Evolutionary conservation across 2,888 invertebrate species (phyloP).

Genomic region (Clepsis dumicolana): DNA sequence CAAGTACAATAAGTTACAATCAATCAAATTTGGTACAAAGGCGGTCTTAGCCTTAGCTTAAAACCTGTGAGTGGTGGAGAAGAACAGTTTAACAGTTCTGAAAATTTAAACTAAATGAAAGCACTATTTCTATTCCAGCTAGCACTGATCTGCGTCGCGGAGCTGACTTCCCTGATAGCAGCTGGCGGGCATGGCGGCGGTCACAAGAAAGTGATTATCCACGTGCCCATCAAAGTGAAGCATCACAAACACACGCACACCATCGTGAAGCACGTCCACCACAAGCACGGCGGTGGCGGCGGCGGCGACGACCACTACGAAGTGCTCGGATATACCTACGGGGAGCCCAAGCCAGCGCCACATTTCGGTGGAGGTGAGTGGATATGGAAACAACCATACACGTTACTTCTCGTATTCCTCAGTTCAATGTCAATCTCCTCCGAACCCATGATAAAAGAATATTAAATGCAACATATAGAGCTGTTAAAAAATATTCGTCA

Average conservation of each 20-base stretch:
- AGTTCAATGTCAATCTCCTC: too few species aligned
- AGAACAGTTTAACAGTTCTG: neutral
- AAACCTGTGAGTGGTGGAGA: too few species aligned
- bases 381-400: too few species aligned
- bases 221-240: constrained; percentile 92
- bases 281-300: constrained; percentile 84
- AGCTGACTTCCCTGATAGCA: constrained; percentile 64
- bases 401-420: too few species aligned
- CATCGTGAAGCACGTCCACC: constrained; percentile 90
- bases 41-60: too few species aligned
- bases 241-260: constrained; percentile 93
- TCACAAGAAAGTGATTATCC: constrained; percentile 91
- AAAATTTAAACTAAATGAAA: neutral
- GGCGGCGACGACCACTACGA: constrained; percentile 88
- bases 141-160: constrained; percentile 71
- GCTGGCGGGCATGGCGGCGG: constrained; percentile 83
- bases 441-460: neutral
- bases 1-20: too few species aligned
- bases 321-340: constrained; percentile 89
- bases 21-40: too few species aligned
- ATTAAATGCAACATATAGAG: too few species aligned
- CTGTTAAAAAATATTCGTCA: too few species aligned
- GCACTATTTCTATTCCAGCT: constrained; percentile 62
- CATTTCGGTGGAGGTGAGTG: constrained; percentile 76
- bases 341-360: constrained; percentile 86